A percentile compares a stretch with the other conserved stretches of the same genome.
phyloP scores from a whole-genome alignment of 2,797 vertebrate genomes.

The Avahi laniger region DNA sequence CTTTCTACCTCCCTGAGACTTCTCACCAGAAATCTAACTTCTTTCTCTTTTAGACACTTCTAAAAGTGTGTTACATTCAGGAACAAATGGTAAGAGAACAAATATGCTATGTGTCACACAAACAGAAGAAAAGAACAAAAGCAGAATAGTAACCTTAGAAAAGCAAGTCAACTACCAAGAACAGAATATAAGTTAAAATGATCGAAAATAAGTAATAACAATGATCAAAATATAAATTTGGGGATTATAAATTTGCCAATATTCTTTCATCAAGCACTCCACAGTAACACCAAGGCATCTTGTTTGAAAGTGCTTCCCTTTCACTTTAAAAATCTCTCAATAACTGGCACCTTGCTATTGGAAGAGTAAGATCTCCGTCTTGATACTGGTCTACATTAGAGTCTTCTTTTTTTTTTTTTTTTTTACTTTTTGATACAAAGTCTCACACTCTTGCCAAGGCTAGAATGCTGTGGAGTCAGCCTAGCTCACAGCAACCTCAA shows the following conservation, averaged over 20 bases:
- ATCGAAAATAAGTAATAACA: background rate
- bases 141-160: background rate
- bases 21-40: background rate
- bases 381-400: background rate
- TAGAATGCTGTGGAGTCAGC: too few relatives aligned
- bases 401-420: background rate
- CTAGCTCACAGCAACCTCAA: too few relatives aligned
- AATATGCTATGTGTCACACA: background rate
- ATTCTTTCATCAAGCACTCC: background rate
- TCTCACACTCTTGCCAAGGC: too few relatives aligned
- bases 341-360: background rate
- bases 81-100: background rate
- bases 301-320: background rate
- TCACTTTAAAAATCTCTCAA: background rate
- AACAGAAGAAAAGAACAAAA: background rate
- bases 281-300: background rate
- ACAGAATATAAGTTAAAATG: background rate
- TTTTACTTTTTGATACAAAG: too few relatives aligned
- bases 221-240: background rate
- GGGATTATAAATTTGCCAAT: background rate
- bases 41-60: background rate
- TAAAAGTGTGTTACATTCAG: background rate
- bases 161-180: background rate
- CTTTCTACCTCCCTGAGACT: background rate
- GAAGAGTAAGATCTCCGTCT: background rate